Percentiles rank a stretch among this genome's conserved stretches.
Evolutionary conservation across 2,888 invertebrate genomes (phyloP).

Genomic region (Thysanoteuthis rhombus): DNA sequence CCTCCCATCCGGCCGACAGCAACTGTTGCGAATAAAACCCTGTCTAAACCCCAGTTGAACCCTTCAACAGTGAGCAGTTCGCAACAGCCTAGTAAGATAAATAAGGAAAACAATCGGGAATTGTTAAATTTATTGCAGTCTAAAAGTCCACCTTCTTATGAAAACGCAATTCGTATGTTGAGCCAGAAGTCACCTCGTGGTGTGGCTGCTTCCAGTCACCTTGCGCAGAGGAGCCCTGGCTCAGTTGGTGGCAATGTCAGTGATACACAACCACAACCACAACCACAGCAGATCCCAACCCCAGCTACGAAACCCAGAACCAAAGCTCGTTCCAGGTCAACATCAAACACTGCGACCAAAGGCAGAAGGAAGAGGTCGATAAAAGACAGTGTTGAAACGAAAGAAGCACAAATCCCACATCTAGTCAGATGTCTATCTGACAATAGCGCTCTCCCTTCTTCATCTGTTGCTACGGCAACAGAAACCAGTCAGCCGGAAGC

Average conservation of each 20-base stretch:
- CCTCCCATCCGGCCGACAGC: slow-evolving; percentile 53
- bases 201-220: neutral
- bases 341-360: neutral
- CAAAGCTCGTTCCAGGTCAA: neutral
- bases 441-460: neutral
- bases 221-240: neutral
- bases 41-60: neutral
- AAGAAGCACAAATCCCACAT: neutral
- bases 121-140: slow-evolving; percentile 29
- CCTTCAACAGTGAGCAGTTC: neutral
- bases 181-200: slow-evolving; percentile 15
- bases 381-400: neutral
- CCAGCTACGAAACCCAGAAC: slow-evolving; percentile 15
- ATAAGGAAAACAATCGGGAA: slow-evolving; percentile 15
- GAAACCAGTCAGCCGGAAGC: neutral
- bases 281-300: neutral
- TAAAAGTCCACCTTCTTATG: slow-evolving; percentile 43
- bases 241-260: neutral
- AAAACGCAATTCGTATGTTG: slow-evolving; percentile 41
- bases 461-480: neutral
- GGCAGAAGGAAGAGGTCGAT: neutral
- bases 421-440: slow-evolving; percentile 22
- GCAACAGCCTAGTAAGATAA: neutral
- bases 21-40: slow-evolving; percentile 45
- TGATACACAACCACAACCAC: neutral